Percentiles rank a stretch among this genome's conserved stretches.
Evolutionary conservation across 2,888 invertebrate species (phyloP).

Genomic region (Hylaea fasciaria): DNA sequence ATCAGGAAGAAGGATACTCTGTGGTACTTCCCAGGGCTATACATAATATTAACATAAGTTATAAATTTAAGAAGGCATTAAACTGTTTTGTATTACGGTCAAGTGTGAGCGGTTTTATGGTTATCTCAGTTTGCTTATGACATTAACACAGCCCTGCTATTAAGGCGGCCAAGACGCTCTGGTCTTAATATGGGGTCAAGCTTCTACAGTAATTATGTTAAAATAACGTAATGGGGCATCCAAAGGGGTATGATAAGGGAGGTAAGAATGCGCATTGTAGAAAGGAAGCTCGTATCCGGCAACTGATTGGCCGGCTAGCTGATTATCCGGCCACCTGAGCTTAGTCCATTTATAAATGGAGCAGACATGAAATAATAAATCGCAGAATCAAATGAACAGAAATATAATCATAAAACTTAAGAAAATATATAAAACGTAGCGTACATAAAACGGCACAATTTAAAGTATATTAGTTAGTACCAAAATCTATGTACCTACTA

Average conservation of each 20-base stretch:
- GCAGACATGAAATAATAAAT: too few species aligned
- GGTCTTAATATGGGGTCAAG: slow-evolving; percentile 9
- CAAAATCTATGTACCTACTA: too few species aligned
- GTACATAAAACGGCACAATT: too few species aligned
- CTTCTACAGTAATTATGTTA: slow-evolving; percentile 5
- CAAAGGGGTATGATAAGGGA: not conserved
- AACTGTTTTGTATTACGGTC: slow-evolving; percentile 20
- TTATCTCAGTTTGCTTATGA: slow-evolving; percentile 19
- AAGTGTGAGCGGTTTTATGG: slow-evolving; percentile 28
- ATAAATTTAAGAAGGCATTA: slow-evolving; percentile 21
- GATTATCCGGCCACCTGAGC: not conserved
- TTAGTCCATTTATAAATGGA: too few species aligned
- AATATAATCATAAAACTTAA: too few species aligned
- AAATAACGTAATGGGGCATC: slow-evolving; percentile 7
- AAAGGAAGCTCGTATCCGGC: not conserved
- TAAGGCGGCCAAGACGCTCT: slow-evolving; percentile 26
- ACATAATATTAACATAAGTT: slow-evolving; percentile 1
- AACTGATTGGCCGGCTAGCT: not conserved
- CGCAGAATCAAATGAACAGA: too few species aligned
- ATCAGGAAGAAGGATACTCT: too few species aligned
- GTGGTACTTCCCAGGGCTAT: not conserved
- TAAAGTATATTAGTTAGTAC: too few species aligned
- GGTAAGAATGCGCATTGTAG: slow-evolving; percentile 1
- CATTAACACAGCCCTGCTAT: slow-evolving; percentile 31
- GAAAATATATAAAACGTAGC: too few species aligned